Base-by-base conservation (phyloP, 1,140 invertebrate species). In the Amyelois transitella region DNA sequence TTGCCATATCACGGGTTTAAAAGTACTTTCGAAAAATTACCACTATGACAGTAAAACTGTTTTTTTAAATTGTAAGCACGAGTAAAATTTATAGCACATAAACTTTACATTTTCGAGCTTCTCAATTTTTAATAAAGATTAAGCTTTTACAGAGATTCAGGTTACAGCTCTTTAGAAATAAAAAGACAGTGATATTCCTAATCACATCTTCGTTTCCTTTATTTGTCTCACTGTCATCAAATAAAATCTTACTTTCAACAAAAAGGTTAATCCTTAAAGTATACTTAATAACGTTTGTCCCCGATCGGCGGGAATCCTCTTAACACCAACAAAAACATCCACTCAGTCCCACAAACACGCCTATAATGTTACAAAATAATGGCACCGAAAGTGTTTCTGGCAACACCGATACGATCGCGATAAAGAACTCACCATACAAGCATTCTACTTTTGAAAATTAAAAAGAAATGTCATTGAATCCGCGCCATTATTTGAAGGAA, bases 361-460 rank as follows among this genome's bases (percentile, higher is more conserved):
- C 43, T 58, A 25, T 62, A 53, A 56, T 55, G 60, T 69, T 67
- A 69, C 66, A 45, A 62, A 60, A 69, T 64, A 68, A 64, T 69
- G 55, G 58, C 66, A 58, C 60, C 62, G 57, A 72, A 69, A 72
- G 70, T 69, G 70, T 72, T 69, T 66, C 56, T 63, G 25, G 57
- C 51, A 64, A 72, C 70, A 66, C 70, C 60, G 70, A 72, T 72
- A 43, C 22, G 54, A 57, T 62, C 56, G 61, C 55, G 51, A 51
- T 62, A 53, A 47, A 22, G 14, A 25, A 24, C 53, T 24, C 44
- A 57, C 57, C 43, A 22, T 55, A 18, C 49, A 45, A 52, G 52
- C 43, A 58, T 53, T 48, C 45, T 53, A 38, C 28, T 21, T 53
- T 22, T 24, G 20, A 38, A 53, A 38, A 38, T 51, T 51, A 38